Evolutionary conservation across 30 jellyfish, hydroid and myxozoan genomes (phyloP).

Genomic region (Pelagia noctiluca): DNA sequence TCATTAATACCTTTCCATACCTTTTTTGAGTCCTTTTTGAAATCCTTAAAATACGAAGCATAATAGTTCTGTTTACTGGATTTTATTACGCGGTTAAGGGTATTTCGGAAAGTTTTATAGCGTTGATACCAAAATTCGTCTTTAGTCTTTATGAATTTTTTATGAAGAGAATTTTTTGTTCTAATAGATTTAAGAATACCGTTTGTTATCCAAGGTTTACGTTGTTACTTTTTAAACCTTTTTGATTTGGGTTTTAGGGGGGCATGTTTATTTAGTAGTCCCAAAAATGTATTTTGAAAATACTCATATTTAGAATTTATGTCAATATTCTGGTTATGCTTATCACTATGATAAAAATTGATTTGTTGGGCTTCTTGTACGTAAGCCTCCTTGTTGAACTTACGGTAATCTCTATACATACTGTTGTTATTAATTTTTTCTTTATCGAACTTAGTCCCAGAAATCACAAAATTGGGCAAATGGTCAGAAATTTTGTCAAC

Average conservation of each 20-base stretch:
- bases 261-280: not conserved
- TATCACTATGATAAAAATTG: not conserved
- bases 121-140: not conserved
- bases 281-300: not conserved
- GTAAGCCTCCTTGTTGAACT: not conserved
- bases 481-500: no score
- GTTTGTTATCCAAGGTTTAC: not conserved
- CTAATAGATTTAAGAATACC: not conserved
- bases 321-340: not conserved
- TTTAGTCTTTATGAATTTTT: not conserved
- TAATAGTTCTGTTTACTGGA: not conserved
- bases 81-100: not conserved
- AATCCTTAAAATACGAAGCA: not conserved
- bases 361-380: not conserved
- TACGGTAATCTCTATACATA: not conserved
- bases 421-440: not conserved
- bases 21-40: not conserved
- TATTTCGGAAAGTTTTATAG: not conserved
- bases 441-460: not conserved
- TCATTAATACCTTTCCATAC: not conserved
- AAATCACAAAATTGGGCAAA: not conserved
- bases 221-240: no score
- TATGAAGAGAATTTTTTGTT: not conserved
- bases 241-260: slow-evolving; percentile 1
- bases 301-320: not conserved